A percentile compares a stretch with the other conserved stretches of the same genome.
These are phyloP conservation scores for Acanthoscelides obtectus DNA, from an alignment of 2,888 invertebrate genomes.

Conservation along the genomic window DNA sequence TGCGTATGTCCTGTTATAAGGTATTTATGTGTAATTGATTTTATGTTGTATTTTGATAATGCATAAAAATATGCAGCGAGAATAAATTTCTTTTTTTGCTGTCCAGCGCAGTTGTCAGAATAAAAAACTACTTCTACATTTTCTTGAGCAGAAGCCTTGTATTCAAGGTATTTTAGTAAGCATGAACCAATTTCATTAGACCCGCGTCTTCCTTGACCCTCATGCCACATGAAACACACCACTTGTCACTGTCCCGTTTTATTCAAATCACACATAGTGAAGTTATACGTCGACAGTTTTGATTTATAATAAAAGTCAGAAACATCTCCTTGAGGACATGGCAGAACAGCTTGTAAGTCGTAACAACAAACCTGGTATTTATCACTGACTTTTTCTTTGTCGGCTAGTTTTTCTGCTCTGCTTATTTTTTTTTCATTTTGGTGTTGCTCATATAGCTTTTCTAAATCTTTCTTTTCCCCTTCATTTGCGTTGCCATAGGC, in stretches of 20 bases:
- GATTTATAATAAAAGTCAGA: slow-evolving; percentile 27
- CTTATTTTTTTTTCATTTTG: slow-evolving; percentile 10
- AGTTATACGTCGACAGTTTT: slow-evolving; percentile 27
- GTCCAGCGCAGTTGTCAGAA: slow-evolving; percentile 31
- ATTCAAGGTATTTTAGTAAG: slow-evolving; percentile 32
- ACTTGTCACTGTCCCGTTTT: slow-evolving; percentile 10
- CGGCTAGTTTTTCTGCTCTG: slow-evolving; percentile 6
- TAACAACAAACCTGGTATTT: slow-evolving; percentile 13
- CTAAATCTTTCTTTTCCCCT: slow-evolving; percentile 3
- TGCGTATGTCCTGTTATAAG: slow-evolving; percentile 15
- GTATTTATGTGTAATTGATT: slow-evolving; percentile 18
- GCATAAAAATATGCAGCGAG: slow-evolving; percentile 24
- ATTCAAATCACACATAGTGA: slow-evolving; percentile 22
- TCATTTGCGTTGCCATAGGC: slow-evolving; percentile 10
- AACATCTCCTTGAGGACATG: slow-evolving; percentile 25
- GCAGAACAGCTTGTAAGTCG: slow-evolving; percentile 28
- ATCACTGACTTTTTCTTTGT: slow-evolving; percentile 5
- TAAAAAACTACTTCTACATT: slow-evolving; percentile 25
- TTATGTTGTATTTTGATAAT: slow-evolving; percentile 10
- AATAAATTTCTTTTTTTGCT: slow-evolving; percentile 17
- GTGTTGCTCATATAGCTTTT: slow-evolving; percentile 4
- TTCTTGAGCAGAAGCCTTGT: slow-evolving; percentile 6
- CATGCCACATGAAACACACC: slow-evolving; percentile 37
- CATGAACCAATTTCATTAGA: slow-evolving; percentile 37
- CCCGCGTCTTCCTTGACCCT: slow-evolving; percentile 34